A percentile compares a stretch with the other conserved stretches of the same genome.
phyloP scores from a whole-genome alignment of 2,888 invertebrate species.

The Agrenia bidenticulata region DNA sequence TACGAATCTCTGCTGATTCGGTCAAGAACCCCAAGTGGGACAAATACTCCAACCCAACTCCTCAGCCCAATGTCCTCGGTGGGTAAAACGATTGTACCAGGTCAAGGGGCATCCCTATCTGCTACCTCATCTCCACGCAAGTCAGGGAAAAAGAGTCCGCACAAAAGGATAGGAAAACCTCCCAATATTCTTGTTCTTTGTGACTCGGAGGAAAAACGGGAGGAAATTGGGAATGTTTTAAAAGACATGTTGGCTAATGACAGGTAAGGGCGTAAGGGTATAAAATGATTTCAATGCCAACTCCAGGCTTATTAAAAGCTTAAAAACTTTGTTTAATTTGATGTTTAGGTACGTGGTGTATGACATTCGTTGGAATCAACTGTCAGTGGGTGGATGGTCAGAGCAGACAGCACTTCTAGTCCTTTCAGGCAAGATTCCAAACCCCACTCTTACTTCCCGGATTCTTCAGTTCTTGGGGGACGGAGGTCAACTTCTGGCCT shows the following conservation, averaged over 20 bases:
- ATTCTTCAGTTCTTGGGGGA: constrained; percentile 50
- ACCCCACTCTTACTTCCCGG: constrained; percentile 63
- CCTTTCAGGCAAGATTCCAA: constrained; percentile 73
- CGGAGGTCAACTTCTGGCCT: constrained; percentile 46
- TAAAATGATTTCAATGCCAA: too few relatives aligned
- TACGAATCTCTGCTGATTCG: constrained; percentile 9
- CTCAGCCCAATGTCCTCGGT: constrained; percentile 30
- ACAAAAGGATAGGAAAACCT: constrained; percentile 44
- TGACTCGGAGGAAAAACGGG: constrained; percentile 37
- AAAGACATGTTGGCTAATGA: constrained; percentile 47
- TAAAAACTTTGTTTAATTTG: too few relatives aligned
- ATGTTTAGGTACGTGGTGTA: constrained; percentile 57
- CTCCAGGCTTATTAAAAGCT: too few relatives aligned
- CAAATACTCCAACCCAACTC: background rate
- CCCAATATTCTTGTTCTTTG: constrained; percentile 50
- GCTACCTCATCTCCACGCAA: constrained; percentile 38
- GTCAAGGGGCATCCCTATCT: constrained; percentile 22
- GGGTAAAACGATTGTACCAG: constrained; percentile 23
- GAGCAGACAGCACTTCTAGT: constrained; percentile 72
- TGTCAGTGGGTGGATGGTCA: constrained; percentile 62
- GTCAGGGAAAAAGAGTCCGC: constrained; percentile 34
- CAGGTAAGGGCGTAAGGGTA: too few relatives aligned
- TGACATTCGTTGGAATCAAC: constrained; percentile 57
- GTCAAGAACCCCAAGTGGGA: constrained; percentile 26
- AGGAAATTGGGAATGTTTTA: constrained; percentile 40